A percentile compares a stretch with the other conserved stretches of the same genome.
Conservation (phyloP, 2,797 vertebrate species). For the Corythornis leucogaster region DNA sequence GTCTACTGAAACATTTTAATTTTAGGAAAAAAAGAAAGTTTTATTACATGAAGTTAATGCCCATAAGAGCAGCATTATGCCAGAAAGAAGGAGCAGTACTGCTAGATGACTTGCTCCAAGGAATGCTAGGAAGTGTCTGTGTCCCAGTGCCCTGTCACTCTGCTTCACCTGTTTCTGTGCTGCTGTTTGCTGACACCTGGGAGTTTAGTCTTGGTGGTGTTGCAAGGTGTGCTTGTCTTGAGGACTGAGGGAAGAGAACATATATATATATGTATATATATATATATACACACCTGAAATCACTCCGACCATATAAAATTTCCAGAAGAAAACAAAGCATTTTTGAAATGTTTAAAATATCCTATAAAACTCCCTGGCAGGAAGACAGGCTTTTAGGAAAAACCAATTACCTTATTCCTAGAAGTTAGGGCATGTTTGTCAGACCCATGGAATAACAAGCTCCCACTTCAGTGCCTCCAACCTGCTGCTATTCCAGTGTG, state of each 20-base stretch:
- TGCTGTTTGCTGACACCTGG: not conserved
- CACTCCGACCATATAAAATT: not conserved
- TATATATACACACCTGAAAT: not conserved
- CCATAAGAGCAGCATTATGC: not conserved
- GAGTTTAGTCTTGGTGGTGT: not conserved
- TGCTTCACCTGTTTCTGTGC: not conserved
- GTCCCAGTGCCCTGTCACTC: not conserved
- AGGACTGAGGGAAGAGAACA: not conserved
- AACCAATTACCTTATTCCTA: constrained; percentile 11
- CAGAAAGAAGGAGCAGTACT: not conserved
- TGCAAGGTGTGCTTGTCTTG: not conserved
- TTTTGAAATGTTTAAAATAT: not conserved
- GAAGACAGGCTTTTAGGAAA: constrained; percentile 1
- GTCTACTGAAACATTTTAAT: not conserved
- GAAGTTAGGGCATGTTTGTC: not conserved
- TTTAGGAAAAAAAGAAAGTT: not conserved
- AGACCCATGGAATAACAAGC: not conserved
- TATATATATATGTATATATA: not conserved
- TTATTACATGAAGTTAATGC: not conserved
- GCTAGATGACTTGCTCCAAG: not conserved
- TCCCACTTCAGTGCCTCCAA: not conserved
- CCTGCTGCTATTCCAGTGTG: not conserved
- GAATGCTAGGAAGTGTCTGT: not conserved
- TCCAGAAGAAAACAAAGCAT: not conserved
- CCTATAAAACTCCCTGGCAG: not conserved